A percentile compares a stretch with the other conserved stretches of the same genome.
Evolutionary conservation across 2,113 vertebrate species (phyloP).

Genomic region (Coryphaenoides rupestris): DNA sequence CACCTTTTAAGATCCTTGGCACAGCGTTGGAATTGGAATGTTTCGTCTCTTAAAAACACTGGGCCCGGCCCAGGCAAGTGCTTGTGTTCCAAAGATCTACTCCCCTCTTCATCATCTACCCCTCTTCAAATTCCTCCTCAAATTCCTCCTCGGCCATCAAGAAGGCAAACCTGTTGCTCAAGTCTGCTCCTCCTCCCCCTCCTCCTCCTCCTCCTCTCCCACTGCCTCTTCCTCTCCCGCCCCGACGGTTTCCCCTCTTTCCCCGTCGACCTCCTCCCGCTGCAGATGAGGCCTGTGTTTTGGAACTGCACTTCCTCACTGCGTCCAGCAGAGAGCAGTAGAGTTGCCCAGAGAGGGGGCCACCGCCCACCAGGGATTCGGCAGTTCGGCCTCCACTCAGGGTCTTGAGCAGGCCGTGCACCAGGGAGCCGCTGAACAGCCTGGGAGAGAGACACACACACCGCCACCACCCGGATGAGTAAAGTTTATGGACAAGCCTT

Average conservation of each 20-base stretch:
- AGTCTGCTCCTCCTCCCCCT: conserved; percentile 14
- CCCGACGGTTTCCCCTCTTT: conserved; percentile 28
- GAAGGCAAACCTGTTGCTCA: conserved; percentile 63
- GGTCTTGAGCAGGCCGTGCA: conserved; percentile 73
- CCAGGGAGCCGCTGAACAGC: conserved; percentile 84
- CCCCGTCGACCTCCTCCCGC: conserved; percentile 5
- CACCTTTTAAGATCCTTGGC: conserved; percentile 17
- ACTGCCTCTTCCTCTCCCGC: conserved; percentile 25
- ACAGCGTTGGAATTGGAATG: conserved; percentile 29
- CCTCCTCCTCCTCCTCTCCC: conserved; percentile 8
- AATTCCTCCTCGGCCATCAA: conserved; percentile 55
- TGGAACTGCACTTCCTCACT: conserved; percentile 38
- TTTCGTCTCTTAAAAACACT: conserved; percentile 2
- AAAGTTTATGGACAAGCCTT: no score
- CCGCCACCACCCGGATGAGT: no score
- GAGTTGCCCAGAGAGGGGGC: conserved; percentile 67
- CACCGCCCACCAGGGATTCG: conserved; percentile 68
- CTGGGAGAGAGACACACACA: conserved; percentile 56
- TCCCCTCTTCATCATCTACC: no score
- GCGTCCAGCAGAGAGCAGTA: conserved; percentile 63
- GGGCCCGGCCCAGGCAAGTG: neutral
- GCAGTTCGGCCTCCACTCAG: conserved; percentile 62
- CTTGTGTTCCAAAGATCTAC: neutral
- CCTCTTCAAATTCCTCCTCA: conserved; percentile 16
- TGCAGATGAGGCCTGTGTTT: conserved; percentile 18